A percentile compares a stretch with the other conserved stretches of the same genome.
Conservation (phyloP, 2,888 invertebrate species). For the Synanthedon tipuliformis region DNA sequence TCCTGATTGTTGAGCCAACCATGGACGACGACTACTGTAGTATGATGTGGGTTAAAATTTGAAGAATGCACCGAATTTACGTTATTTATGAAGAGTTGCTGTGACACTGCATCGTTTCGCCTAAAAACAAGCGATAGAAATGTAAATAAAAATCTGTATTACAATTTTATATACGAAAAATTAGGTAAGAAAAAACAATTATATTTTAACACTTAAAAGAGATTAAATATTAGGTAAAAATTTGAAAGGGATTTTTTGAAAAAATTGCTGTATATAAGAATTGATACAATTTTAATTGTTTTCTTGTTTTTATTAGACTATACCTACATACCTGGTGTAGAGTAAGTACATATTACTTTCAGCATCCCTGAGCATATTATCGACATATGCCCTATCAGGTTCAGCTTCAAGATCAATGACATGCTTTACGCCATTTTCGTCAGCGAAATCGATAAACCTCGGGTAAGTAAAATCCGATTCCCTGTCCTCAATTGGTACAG, state of each 20-base stretch:
- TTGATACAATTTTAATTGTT: no score
- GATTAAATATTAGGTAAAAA: no score
- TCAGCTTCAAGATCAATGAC: slow-evolving; percentile 1
- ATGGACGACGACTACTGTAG: slow-evolving; percentile 29
- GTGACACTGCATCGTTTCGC: slow-evolving; percentile 18
- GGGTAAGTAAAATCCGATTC: background rate
- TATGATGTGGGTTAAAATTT: slow-evolving; percentile 25
- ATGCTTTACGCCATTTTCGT: slow-evolving; percentile 1
- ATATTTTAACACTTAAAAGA: no score
- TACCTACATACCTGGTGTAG: slow-evolving; percentile 1
- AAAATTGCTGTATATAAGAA: no score
- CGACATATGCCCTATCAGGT: background rate
- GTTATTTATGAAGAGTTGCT: slow-evolving; percentile 26
- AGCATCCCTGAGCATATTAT: background rate
- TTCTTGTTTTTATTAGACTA: no score
- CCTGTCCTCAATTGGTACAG: background rate
- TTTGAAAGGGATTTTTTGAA: no score
- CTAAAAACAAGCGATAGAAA: slow-evolving; percentile 16
- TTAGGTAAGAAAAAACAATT: no score
- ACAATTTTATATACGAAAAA: no score
- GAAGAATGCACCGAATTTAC: slow-evolving; percentile 28
- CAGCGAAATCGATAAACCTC: slow-evolving; percentile 2
- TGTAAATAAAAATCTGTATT: no score
- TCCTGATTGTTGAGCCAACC: slow-evolving; percentile 31
- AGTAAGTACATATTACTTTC: slow-evolving; percentile 2